A percentile compares a stretch with the other conserved stretches of the same genome.
Conservation (phyloP, 2,888 invertebrate genomes). For the Busseola fusca region DNA sequence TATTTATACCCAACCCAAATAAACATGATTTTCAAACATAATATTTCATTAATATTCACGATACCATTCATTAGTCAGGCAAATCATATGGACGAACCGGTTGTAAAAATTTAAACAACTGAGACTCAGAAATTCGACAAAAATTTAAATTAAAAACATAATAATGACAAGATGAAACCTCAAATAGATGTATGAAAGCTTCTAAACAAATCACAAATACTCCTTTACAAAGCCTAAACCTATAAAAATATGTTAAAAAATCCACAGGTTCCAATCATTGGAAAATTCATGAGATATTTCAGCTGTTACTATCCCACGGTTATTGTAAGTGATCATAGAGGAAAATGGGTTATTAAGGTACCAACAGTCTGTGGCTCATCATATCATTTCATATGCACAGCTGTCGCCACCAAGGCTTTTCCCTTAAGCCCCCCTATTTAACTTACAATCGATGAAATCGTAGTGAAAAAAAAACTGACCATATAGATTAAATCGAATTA, state of each 20-base stretch:
- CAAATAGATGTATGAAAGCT: no score
- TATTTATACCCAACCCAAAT: neutral
- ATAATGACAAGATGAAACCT: neutral
- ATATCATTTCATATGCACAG: conserved; percentile 53
- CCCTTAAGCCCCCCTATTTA: conserved; percentile 41
- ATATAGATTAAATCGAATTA: conserved; percentile 21
- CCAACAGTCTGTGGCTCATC: conserved; percentile 14
- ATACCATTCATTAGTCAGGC: neutral
- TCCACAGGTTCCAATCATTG: neutral
- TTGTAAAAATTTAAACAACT: neutral
- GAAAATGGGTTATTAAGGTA: conserved; percentile 34
- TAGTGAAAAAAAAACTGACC: conserved; percentile 24
- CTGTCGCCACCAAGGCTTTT: conserved; percentile 49
- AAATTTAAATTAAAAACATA: neutral
- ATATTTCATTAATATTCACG: conserved; percentile 37
- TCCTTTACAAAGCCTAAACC: neutral
- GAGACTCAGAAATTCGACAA: neutral
- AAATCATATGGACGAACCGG: conserved; percentile 8
- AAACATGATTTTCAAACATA: conserved; percentile 10
- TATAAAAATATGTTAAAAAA: neutral
- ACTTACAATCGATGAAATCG: conserved; percentile 30
- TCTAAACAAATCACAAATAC: neutral
- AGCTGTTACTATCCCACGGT: conserved; percentile 42
- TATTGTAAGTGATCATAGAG: conserved; percentile 25
- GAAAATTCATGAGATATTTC: conserved; percentile 9